Evolutionary conservation across 2,113 vertebrate species (phyloP).

Genomic region (Reinhardtius hippoglossoides): DNA sequence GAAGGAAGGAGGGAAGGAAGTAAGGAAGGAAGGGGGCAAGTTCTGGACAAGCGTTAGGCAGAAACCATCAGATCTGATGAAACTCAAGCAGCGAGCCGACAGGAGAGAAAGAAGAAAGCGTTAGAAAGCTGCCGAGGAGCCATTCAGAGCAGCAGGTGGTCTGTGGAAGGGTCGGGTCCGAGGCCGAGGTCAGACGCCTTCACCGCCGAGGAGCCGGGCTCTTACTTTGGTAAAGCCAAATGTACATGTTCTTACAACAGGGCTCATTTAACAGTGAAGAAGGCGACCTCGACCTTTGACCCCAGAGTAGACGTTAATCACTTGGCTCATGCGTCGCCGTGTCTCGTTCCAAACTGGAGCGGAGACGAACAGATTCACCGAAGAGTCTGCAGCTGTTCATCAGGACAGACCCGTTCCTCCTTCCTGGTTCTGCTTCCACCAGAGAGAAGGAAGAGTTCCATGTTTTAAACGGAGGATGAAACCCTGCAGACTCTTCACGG

Average conservation of each 20-base stretch:
- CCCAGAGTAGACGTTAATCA: slow-evolving; percentile 33
- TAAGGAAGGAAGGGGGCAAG: slow-evolving; percentile 14
- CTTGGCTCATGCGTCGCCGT: slow-evolving; percentile 56
- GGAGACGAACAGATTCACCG: not conserved
- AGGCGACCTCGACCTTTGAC: slow-evolving; percentile 65
- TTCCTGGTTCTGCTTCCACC: no score
- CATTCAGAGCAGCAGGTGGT: slow-evolving; percentile 62
- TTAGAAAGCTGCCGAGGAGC: slow-evolving; percentile 46
- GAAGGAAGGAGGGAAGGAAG: slow-evolving; percentile 30
- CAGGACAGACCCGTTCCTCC: no score
- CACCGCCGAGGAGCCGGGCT: no score
- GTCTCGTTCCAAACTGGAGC: slow-evolving; percentile 48
- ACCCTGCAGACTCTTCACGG: no score
- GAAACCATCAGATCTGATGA: slow-evolving; percentile 35
- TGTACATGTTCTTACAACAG: no score
- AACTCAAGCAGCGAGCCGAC: slow-evolving; percentile 42
- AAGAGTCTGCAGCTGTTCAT: no score
- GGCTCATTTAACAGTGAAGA: no score
- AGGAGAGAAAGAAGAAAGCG: slow-evolving; percentile 34
- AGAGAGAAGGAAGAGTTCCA: no score
- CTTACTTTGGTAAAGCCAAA: no score
- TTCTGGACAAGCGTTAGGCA: slow-evolving; percentile 53
- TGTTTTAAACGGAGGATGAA: no score
- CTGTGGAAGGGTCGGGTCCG: slow-evolving; percentile 63
- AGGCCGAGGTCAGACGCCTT: slow-evolving; percentile 58